Percentiles rank a stretch among this genome's conserved stretches.
These are phyloP conservation scores for Carabus problematicus DNA, from an alignment of 2,888 invertebrate genomes.

Conservation along the genomic window DNA sequence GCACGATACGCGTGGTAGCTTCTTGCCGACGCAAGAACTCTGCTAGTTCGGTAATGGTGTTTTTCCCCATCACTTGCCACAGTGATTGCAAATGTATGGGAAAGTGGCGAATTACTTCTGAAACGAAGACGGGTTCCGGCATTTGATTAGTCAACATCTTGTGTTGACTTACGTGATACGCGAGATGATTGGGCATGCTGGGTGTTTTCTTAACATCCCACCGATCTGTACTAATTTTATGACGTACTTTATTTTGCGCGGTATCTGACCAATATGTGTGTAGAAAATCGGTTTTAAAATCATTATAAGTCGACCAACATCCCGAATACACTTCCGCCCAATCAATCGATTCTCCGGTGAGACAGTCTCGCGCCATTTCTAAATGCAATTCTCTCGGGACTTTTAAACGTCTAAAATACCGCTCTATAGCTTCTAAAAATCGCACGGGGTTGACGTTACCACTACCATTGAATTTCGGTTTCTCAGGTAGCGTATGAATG, in stretches of 20 bases:
- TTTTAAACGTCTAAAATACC: not conserved
- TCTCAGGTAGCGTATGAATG: too few relatives aligned
- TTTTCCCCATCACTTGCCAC: not conserved
- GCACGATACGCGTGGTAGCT: slow-evolving; percentile 2
- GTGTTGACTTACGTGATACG: not conserved
- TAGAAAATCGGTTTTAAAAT: slow-evolving; percentile 1
- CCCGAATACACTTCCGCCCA: slow-evolving; percentile 7
- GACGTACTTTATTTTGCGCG: not conserved
- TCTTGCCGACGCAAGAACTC: slow-evolving; percentile 20
- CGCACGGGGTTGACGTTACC: not conserved
- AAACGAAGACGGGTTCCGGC: slow-evolving; percentile 15
- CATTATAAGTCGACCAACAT: not conserved
- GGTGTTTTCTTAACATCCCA: not conserved
- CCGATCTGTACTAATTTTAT: not conserved
- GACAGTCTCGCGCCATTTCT: not conserved
- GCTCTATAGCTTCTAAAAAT: not conserved
- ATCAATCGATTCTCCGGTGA: not conserved
- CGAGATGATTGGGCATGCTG: not conserved
- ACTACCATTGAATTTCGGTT: too few relatives aligned
- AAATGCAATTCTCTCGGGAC: not conserved
- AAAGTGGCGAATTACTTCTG: slow-evolving; percentile 24
- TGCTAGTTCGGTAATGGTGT: slow-evolving; percentile 7
- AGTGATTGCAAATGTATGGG: slow-evolving; percentile 22
- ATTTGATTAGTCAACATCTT: slow-evolving; percentile 11
- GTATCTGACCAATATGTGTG: not conserved